Evolutionary conservation across 2,113 vertebrate genomes (phyloP), one percentile per base, ranked within the genome.

Genomic region (Saimiri boliviensis): DNA sequence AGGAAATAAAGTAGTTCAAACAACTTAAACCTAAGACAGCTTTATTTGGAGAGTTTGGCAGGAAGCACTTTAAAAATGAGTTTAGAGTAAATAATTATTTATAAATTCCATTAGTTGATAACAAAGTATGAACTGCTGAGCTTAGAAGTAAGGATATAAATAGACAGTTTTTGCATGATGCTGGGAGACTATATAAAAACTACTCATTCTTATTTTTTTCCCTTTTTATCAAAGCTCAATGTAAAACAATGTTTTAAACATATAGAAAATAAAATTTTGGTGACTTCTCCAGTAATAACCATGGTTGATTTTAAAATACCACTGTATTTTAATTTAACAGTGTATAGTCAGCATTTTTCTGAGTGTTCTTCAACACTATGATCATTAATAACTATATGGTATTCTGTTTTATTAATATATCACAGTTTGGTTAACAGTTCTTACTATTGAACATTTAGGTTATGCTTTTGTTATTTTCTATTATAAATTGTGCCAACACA

Each of bases 221-320:
- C 6, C 37, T 17, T 89, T 85, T 92, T 40, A 84, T 94, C 35
- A 88, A 91, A 76, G n/a, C 35, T 89, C 87, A 87, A 2, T n/a
- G n/a, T 83, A 91, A 91, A 87, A 58, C 5, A 83, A 45, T 27
- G 77, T 73, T 93, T 93, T 52, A 93, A 66, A 77, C 82, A 77
- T 77, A 63, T 12, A 74, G 49, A 77, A 93, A 74, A 68, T 77
- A 77, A 71, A 79, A 81, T 81, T 74, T 80, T 27, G 74, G 49
- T 40, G 8, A 25, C 45, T 45, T 73, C 25, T 42, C 74, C 8
- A 52, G 3, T 54, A 19, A 40, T 74, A 81, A 66, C 27, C 30
- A 19, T 84, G 86, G 63, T 91, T 87, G 40, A 70, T 86, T 32
- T 87, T 70, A 77, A 74, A 79, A 84, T 71, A 32, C 14, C 45